Conservation (phyloP, 2,888 invertebrate species). For the Eupithecia dodoneata region DNA sequence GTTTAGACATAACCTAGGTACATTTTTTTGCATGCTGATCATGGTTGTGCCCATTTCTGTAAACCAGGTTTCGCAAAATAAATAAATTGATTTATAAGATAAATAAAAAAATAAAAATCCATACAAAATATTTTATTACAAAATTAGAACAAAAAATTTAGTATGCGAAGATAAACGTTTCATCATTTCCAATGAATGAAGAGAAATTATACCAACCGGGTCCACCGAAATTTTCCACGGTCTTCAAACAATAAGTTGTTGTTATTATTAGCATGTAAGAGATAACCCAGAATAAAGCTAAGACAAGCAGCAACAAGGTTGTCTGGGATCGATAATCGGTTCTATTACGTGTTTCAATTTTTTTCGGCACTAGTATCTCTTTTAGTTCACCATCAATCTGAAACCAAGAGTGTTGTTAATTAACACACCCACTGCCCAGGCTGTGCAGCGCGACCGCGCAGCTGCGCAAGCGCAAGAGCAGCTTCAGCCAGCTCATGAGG, state of each 20-base stretch:
- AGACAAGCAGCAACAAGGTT: slow-evolving; percentile 55
- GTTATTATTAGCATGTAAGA: slow-evolving; percentile 54
- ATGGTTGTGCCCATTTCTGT: not conserved
- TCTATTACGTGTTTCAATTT: not conserved
- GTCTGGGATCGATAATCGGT: slow-evolving; percentile 49
- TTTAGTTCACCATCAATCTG: slow-evolving; percentile 34
- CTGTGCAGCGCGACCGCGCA: too few relatives aligned
- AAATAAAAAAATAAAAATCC: not conserved
- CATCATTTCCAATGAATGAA: slow-evolving; percentile 36
- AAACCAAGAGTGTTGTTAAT: not conserved
- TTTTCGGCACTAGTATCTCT: slow-evolving; percentile 16
- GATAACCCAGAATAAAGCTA: slow-evolving; percentile 59
- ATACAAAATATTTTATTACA: not conserved
- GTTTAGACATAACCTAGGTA: too few relatives aligned
- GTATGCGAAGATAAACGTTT: slow-evolving; percentile 23
- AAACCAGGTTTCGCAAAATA: not conserved
- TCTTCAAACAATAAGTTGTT: slow-evolving; percentile 50
- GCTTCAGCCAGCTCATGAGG: too few relatives aligned
- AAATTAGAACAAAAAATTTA: slow-evolving; percentile 8
- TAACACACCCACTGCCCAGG: not conserved
- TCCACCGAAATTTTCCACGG: slow-evolving; percentile 33
- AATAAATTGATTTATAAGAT: not conserved
- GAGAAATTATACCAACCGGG: slow-evolving; percentile 34
- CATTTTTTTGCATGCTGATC: too few relatives aligned
- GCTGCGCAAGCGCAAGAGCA: too few relatives aligned